Base-by-base conservation (phyloP, 2,797 vertebrate genomes). In the Etheostoma nigrum region DNA sequence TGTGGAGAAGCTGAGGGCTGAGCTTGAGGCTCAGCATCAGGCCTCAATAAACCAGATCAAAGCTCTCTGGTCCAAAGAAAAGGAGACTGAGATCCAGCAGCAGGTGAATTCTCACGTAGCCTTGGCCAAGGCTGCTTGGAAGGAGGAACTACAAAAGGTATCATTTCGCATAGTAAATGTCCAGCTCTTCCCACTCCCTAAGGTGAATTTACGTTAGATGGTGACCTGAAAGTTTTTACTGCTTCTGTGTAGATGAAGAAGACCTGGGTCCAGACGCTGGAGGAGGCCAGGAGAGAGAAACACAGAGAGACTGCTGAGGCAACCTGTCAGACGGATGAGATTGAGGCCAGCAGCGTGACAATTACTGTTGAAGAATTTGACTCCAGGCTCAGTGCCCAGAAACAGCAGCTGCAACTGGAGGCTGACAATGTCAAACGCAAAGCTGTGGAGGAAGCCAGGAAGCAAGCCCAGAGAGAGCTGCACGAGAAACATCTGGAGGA, bases 11-110 rank as follows among this genome's bases (percentile, higher is more conserved):
- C 90, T 96, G 45, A 95, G 84, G 74, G 68, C 74, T 19, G 92
- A 96, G 47, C 93, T 98, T 25, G 94, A 97, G 90, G 89, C 92
- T 72, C 93, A 95, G 49, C 94, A 97, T 77, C 86, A 79, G 79
- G 87, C 76, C 58, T 88, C 91, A 1, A 36, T 96, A 73, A 61
- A 18, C 19, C 82, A 88, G 58, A 93, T 96, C 51, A 95, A 94
- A 89, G 87, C 63, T 74, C 91, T 93, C 45, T 98, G 96, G 96
- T 83, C 93, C 78, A 92, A 91, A 89, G 96, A 97, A 79, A 96
- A 93, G 67, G 93, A 95, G 85, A 33, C 67, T 5, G 90, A 92
- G 69, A 74, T 94, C 54, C 94, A 94, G 45, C 86, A 89, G 79
- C 92, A 91, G 49, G 71, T 96, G 86, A 86, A 92, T 60, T 87